phyloP scores from a whole-genome alignment of 2,113 vertebrate species.

The Cephalopterus ornatus region DNA sequence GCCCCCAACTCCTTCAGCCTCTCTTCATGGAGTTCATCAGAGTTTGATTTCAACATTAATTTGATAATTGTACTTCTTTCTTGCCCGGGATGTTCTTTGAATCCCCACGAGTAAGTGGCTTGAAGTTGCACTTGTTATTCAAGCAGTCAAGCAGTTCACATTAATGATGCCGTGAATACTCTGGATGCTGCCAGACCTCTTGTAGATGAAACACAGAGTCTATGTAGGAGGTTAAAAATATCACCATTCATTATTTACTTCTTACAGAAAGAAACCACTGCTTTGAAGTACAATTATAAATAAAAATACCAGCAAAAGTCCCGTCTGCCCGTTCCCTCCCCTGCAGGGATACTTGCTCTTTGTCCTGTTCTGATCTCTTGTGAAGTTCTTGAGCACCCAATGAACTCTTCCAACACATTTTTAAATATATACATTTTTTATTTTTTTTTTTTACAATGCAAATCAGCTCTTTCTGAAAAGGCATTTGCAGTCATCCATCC shows the following conservation, averaged over 20 bases:
- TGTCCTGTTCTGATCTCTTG: background rate
- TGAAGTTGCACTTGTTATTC: background rate
- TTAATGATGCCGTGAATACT: background rate
- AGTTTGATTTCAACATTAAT: background rate
- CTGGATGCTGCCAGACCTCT: background rate
- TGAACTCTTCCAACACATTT: background rate
- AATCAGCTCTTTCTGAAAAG: background rate
- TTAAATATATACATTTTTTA: background rate
- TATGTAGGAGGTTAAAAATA: constrained; percentile 46
- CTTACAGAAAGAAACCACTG: background rate
- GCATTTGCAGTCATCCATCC: background rate
- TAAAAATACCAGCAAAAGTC: background rate
- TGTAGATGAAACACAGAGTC: background rate
- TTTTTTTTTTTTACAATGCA: background rate
- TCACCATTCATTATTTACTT: constrained; percentile 42
- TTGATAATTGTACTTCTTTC: background rate
- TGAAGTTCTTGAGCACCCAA: background rate
- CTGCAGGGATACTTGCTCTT: background rate
- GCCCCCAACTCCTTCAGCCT: background rate
- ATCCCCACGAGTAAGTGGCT: background rate
- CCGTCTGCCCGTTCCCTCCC: background rate
- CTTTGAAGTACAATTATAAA: constrained; percentile 43
- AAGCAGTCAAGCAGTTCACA: background rate
- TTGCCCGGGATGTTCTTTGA: background rate
- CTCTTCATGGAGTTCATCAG: background rate